phyloP scores from a whole-genome alignment of 1,140 invertebrate species.

The Hetaerina americana region DNA sequence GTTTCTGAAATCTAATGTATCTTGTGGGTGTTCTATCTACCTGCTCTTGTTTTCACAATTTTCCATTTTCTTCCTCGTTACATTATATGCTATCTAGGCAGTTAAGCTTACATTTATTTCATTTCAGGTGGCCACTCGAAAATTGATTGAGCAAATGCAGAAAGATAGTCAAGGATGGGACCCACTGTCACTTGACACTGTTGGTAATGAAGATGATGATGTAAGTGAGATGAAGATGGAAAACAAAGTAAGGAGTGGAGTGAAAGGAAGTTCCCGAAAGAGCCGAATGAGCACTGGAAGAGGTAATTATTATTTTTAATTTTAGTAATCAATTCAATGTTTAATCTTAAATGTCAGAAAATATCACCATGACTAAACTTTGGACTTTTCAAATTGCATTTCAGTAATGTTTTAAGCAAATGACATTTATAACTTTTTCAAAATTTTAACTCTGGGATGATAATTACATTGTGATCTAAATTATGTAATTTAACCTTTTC shows the following conservation, averaged over 20 bases:
- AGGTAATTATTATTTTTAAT: neutral
- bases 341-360: too few species aligned
- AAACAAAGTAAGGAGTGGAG: neutral
- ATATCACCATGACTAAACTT: too few species aligned
- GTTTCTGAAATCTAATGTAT: neutral
- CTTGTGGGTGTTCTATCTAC: neutral
- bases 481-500: too few species aligned
- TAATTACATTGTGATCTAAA: too few species aligned
- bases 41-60: neutral
- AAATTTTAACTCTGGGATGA: too few species aligned
- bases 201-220: neutral
- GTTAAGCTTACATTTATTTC: conserved; percentile 4
- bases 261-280: too few species aligned
- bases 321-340: too few species aligned
- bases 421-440: too few species aligned
- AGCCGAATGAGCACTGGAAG: neutral
- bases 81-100: conserved; percentile 3
- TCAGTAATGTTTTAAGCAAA: too few species aligned
- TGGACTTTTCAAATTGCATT: too few species aligned
- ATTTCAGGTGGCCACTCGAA: conserved; percentile 32
- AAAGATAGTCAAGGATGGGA: conserved; percentile 20
- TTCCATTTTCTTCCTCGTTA: neutral
- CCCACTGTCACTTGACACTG: neutral
- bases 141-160: conserved; percentile 34
- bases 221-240: neutral